Percentiles rank a stretch among this genome's conserved stretches.
Conservation (phyloP, 2,797 vertebrate genomes). For the Oreonectes daqikongensis region DNA sequence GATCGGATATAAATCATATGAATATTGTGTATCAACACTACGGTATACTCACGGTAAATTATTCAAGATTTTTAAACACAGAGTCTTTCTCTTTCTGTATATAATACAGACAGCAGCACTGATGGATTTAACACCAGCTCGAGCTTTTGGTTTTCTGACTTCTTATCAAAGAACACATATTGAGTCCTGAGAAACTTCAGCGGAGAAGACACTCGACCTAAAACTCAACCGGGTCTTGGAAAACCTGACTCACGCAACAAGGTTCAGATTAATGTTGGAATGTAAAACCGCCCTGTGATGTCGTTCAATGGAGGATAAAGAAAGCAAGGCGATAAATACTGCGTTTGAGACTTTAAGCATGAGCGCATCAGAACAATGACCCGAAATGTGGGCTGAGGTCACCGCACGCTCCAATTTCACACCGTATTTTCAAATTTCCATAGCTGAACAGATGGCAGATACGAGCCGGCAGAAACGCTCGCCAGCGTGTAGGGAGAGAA, state of each 20-base stretch:
- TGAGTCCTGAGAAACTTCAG: conserved; percentile 57
- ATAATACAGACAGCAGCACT: no score
- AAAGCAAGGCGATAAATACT: conserved; percentile 40
- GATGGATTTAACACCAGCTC: no score
- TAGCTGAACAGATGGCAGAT: conserved; percentile 51
- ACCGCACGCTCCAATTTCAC: conserved; percentile 35
- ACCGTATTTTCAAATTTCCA: conserved; percentile 43
- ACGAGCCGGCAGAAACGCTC: conserved; percentile 34
- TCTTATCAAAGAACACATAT: conserved; percentile 80
- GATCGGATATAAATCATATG: no score
- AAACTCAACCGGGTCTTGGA: conserved; percentile 18
- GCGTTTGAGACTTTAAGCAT: conserved; percentile 39
- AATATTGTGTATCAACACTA: no score
- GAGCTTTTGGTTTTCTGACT: no score
- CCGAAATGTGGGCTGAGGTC: conserved; percentile 36
- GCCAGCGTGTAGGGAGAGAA: conserved; percentile 20
- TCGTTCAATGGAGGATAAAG: conserved; percentile 35
- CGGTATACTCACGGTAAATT: no score
- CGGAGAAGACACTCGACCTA: no score
- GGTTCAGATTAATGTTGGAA: conserved; percentile 39
- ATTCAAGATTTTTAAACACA: no score
- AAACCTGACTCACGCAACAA: conserved; percentile 41
- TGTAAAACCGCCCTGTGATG: conserved; percentile 41
- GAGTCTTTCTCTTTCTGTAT: no score
- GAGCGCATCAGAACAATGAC: conserved; percentile 47